Base-by-base conservation (phyloP, 2,888 invertebrate species). In the Adineta ricciae region DNA sequence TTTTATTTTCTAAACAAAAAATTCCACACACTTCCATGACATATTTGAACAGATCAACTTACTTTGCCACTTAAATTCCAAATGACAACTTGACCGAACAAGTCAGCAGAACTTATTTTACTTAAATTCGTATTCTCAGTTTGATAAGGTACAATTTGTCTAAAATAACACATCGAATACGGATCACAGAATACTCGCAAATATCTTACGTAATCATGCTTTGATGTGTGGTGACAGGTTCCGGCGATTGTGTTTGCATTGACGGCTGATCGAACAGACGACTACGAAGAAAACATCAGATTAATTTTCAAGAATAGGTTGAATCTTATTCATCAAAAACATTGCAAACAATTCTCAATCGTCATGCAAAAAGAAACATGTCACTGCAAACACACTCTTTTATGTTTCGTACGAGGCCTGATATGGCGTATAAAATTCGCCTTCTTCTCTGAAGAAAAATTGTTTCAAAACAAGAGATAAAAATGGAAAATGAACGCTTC, bases 21-120 rank as follows among this genome's bases (percentile, higher is more conserved):
- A 50, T 19, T 9, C 14, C 27, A 64, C 27, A 64, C 32, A 64
- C 14, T 16, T 32, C 4, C 2, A 27, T n/a, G 56, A 27, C 11
- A 32, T 56, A 56, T 56, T 56, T 9, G 27, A 64, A 5, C 9
- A 27, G 11, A 56, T 9, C 11, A 56, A 19, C 73, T 73, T 36
- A 73, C 73, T 41, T 36, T 73, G 38, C 41, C 41, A 41, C 4
- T n/a, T 32, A 78, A 78, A 78, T 78, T 78, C 78, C 78, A 78
- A 41, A 78, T 78, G n/a, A 78, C 78, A 78, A 78, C 11, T 78
- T 78, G 78, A n/a, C 78, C 78, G 16, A 78, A 78, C n/a, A 78
- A n/a, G n/a, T 78, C 78, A 14, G 78, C 41, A 1, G 78, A 78
- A 24, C 78, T 78, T n/a, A 78, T 78, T 78, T 78, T 78, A 11